These are phyloP conservation scores for Drosophila maculinotata DNA, from an alignment of 2,888 invertebrate genomes.

Conservation along the genomic window DNA sequence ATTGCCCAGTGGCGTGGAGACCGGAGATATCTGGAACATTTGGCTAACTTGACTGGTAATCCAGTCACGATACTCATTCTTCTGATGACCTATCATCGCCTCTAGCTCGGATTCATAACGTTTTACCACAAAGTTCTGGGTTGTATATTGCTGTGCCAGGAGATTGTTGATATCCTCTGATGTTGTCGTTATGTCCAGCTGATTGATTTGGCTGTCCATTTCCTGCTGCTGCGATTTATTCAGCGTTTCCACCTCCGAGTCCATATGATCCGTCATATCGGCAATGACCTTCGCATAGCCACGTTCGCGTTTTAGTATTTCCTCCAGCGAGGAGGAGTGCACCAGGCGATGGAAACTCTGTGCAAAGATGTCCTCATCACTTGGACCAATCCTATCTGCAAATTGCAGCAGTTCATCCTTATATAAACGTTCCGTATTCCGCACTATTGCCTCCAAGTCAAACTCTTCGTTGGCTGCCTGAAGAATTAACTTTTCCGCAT, in stretches of 20 bases:
- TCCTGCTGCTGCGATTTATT: slow-evolving; percentile 93
- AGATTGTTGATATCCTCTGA: slow-evolving; percentile 91
- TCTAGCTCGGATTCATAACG: slow-evolving; percentile 94
- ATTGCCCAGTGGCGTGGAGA: slow-evolving; percentile 83
- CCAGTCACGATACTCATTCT: slow-evolving; percentile 95
- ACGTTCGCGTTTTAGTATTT: slow-evolving; percentile 94
- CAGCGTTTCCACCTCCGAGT: slow-evolving; percentile 89
- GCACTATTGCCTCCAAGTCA: slow-evolving; percentile 91
- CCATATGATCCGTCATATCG: slow-evolving; percentile 90
- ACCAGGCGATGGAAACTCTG: slow-evolving; percentile 88
- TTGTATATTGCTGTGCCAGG: slow-evolving; percentile 92
- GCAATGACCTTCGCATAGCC: slow-evolving; percentile 93
- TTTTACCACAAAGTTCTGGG: slow-evolving; percentile 93
- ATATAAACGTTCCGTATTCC: slow-evolving; percentile 92
- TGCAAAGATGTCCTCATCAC: slow-evolving; percentile 90
- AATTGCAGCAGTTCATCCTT: slow-evolving; percentile 93
- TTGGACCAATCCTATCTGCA: slow-evolving; percentile 92
- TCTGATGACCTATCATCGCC: slow-evolving; percentile 93
- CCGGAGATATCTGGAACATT: slow-evolving; percentile 82
- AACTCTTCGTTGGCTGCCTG: slow-evolving; percentile 88
- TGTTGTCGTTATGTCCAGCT: slow-evolving; percentile 91
- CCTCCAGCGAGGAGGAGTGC: slow-evolving; percentile 94
- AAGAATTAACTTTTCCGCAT: slow-evolving; percentile 88
- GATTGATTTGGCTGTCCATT: slow-evolving; percentile 94
- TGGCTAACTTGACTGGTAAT: slow-evolving; percentile 87